Conservation (phyloP, 2,797 vertebrate species). For the Melopsittacus undulatus region DNA sequence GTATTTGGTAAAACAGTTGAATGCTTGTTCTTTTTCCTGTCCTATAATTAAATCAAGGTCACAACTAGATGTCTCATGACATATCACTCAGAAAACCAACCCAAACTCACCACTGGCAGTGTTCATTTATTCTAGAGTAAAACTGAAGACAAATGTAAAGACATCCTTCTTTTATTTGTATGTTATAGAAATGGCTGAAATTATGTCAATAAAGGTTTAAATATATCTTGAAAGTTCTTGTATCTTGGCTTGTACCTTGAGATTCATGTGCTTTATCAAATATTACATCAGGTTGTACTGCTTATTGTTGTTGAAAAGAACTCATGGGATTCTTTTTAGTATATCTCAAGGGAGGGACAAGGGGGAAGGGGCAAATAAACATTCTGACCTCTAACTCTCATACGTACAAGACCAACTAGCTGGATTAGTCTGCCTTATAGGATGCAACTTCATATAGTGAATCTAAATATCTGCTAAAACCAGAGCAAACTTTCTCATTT, state of each 20-base stretch:
- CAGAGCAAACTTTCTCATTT: not conserved
- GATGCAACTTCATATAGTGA: not conserved
- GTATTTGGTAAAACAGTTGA: not conserved
- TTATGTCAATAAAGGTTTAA: not conserved
- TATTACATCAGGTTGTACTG: not conserved
- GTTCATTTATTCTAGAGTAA: not conserved
- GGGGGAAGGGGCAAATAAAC: not conserved
- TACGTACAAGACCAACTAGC: not conserved
- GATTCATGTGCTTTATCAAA: not conserved
- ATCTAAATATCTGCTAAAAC: not conserved
- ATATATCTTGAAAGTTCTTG: not conserved
- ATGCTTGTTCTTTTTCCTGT: not conserved
- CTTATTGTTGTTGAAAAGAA: not conserved
- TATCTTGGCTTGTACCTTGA: not conserved
- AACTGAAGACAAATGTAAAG: not conserved
- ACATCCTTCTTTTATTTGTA: not conserved
- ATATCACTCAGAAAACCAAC: not conserved
- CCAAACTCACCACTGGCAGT: not conserved
- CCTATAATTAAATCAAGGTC: not conserved
- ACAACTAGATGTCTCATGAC: not conserved
- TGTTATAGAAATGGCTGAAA: not conserved
- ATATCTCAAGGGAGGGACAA: fast-evolving
- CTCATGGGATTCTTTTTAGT: not conserved
- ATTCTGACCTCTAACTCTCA: not conserved
- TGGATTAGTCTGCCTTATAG: not conserved